phyloP scores from a whole-genome alignment of 1,140 invertebrate species.

The Limonius californicus region DNA sequence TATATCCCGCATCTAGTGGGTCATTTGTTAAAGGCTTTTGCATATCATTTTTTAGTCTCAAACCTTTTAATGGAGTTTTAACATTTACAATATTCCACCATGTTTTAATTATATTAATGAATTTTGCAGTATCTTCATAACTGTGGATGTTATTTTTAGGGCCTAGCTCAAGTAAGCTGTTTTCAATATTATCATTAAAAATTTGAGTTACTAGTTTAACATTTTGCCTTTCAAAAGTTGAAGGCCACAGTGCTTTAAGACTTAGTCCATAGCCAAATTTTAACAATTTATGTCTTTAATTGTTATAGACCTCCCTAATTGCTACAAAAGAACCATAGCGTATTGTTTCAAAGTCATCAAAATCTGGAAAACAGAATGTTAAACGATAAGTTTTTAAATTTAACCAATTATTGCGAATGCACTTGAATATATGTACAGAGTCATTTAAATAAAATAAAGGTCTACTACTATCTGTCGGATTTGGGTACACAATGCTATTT shows the following conservation, averaged over 20 bases:
- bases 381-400: slow-evolving; percentile 7
- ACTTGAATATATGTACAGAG: slow-evolving; percentile 17
- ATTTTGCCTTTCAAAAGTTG: slow-evolving; percentile 21
- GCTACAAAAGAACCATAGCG: slow-evolving; percentile 16
- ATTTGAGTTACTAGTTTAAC: slow-evolving; percentile 16
- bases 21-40: slow-evolving; percentile 2
- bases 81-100: slow-evolving; percentile 22
- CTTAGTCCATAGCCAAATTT: slow-evolving; percentile 19
- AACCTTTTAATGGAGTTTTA: slow-evolving; percentile 1
- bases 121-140: slow-evolving; percentile 17
- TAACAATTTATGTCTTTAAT: slow-evolving; percentile 14
- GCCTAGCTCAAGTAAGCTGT: slow-evolving; percentile 7
- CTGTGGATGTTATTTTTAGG: neutral
- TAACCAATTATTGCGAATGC: slow-evolving; percentile 11
- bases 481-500: slow-evolving; percentile 13
- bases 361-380: slow-evolving; percentile 12
- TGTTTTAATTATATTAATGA: slow-evolving; percentile 8
- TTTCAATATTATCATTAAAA: slow-evolving; percentile 3
- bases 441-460: slow-evolving; percentile 19
- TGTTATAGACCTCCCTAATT: neutral
- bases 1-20: neutral
- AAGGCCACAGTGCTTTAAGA: slow-evolving; percentile 19
- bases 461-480: neutral
- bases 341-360: neutral
- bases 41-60: neutral